phyloP scores from a whole-genome alignment of 1,140 invertebrate species.

The Cataglyphis hispanica region DNA sequence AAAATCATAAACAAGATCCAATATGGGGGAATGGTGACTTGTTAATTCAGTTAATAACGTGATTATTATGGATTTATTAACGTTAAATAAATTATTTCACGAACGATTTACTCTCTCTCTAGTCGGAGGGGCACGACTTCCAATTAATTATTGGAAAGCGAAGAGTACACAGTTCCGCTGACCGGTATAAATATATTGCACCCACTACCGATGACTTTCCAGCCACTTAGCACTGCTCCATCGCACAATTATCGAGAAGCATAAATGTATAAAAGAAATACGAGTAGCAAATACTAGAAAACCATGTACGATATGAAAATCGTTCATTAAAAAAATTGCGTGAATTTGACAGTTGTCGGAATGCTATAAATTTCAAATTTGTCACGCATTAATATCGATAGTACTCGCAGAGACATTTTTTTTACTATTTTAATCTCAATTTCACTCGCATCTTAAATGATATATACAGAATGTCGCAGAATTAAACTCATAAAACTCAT shows the following conservation, averaged over 20 bases:
- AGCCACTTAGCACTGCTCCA: not conserved
- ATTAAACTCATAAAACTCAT: no score
- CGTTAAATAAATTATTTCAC: slow-evolving; percentile 57
- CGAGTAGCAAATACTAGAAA: not conserved
- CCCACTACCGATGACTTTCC: slow-evolving; percentile 22
- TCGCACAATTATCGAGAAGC: slow-evolving; percentile 1
- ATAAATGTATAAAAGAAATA: not conserved
- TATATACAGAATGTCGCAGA: no score
- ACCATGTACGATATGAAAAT: not conserved
- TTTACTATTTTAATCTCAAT: not conserved
- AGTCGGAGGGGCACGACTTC: slow-evolving; percentile 25
- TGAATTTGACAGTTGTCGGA: not conserved
- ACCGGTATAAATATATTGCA: slow-evolving; percentile 18
- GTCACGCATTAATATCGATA: not conserved
- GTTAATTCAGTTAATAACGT: slow-evolving; percentile 48
- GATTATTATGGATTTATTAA: slow-evolving; percentile 54
- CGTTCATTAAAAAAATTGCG: not conserved
- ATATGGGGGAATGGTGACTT: slow-evolving; percentile 19
- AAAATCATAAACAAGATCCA: slow-evolving; percentile 55
- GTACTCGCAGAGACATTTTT: not conserved
- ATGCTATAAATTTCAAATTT: not conserved
- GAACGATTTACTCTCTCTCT: slow-evolving; percentile 28
- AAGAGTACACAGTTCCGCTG: slow-evolving; percentile 13
- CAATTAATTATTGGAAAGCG: slow-evolving; percentile 57
- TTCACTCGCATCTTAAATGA: not conserved